A percentile compares a stretch with the other conserved stretches of the same genome.
Evolutionary conservation across 1,140 invertebrate species (phyloP).

Genomic region (Apolygus lucorum): DNA sequence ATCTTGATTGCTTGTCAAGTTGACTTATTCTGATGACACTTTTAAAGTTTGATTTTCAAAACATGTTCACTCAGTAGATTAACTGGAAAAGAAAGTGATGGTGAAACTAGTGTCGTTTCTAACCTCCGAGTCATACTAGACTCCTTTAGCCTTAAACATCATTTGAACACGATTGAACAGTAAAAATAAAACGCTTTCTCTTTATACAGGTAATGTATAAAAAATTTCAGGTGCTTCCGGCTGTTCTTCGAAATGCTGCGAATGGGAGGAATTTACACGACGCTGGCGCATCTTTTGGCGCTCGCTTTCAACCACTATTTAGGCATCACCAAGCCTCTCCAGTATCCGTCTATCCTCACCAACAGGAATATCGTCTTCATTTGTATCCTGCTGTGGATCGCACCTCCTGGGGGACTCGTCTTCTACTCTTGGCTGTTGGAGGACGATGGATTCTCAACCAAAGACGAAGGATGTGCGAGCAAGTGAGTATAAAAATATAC

Average conservation of each 20-base stretch:
- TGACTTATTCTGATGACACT: too few relatives aligned
- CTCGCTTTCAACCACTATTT: slow-evolving; percentile 61
- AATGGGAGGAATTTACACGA: slow-evolving; percentile 48
- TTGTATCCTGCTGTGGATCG: slow-evolving; percentile 47
- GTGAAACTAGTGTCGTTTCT: too few relatives aligned
- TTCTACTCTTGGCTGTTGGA: slow-evolving; percentile 44
- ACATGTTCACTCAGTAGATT: too few relatives aligned
- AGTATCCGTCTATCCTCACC: slow-evolving; percentile 43
- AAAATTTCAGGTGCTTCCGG: slow-evolving; percentile 37
- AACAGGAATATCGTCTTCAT: slow-evolving; percentile 39
- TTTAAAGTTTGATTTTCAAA: too few relatives aligned
- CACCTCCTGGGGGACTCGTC: slow-evolving; percentile 45
- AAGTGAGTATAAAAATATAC: too few relatives aligned
- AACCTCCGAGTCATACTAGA: too few relatives aligned
- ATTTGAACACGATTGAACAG: too few relatives aligned
- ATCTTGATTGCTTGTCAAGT: too few relatives aligned
- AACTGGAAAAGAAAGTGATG: too few relatives aligned
- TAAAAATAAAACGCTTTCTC: too few relatives aligned
- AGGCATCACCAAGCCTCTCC: slow-evolving; percentile 52
- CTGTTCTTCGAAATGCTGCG: slow-evolving; percentile 45
- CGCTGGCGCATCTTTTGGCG: slow-evolving; percentile 53
- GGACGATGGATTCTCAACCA: slow-evolving; percentile 40
- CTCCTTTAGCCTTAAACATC: too few relatives aligned
- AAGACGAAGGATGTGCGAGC: slow-evolving; percentile 3
- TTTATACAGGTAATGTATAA: too few relatives aligned